Evolutionary conservation across 1,140 invertebrate genomes (phyloP).

Genomic region (Gonioctena quinquepunctata): DNA sequence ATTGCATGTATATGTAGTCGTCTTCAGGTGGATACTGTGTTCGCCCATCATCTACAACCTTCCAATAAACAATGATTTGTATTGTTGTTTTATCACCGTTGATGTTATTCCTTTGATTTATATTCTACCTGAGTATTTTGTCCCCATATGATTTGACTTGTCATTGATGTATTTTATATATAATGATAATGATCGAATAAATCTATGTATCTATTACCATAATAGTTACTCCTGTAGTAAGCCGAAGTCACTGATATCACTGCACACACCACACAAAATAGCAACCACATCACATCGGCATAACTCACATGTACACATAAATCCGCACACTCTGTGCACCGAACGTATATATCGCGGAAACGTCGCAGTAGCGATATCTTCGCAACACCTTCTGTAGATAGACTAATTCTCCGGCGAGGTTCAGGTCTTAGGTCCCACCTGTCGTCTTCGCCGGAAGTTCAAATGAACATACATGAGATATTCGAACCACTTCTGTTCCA

Average conservation of each 20-base stretch:
- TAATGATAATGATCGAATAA: too few species aligned
- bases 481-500: constrained; percentile 25
- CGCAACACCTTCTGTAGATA: constrained; percentile 7
- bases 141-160: too few species aligned
- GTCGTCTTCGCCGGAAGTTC: constrained; percentile 24
- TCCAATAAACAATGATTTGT: too few species aligned
- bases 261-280: not conserved
- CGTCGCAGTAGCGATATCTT: not conserved
- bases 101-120: too few species aligned
- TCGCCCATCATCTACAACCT: too few species aligned
- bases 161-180: too few species aligned
- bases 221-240: constrained; percentile 3
- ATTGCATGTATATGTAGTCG: too few species aligned
- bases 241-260: not conserved
- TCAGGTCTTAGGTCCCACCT: constrained; percentile 4
- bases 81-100: too few species aligned
- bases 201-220: too few species aligned
- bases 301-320: not conserved
- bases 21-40: too few species aligned
- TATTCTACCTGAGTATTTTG: too few species aligned
- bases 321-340: not conserved
- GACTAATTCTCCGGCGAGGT: not conserved
- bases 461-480: constrained; percentile 18
- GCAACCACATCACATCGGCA: constrained; percentile 5
- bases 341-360: not conserved